Conservation (phyloP, 53 echinoderm and acorn worm genomes). For the Patiria pectinifera region DNA sequence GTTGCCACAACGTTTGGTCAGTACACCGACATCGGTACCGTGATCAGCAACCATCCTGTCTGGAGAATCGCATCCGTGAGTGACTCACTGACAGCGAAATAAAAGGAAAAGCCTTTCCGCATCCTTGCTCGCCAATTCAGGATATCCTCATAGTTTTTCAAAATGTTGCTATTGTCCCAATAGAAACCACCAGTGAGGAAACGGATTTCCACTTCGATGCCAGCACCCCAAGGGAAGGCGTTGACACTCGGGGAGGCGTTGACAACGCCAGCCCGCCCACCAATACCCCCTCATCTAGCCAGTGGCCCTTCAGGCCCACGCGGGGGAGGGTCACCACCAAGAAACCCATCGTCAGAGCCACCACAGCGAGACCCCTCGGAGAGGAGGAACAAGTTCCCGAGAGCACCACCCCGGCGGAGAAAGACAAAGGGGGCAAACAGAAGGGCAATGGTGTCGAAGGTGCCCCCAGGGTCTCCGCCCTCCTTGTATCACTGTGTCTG, state of each 20-base stretch:
- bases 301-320: conserved; percentile 24
- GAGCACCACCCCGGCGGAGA: conserved; percentile 7
- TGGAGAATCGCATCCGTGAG: neutral
- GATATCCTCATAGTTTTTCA: conserved; percentile 16
- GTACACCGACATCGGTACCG: no score
- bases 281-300: neutral
- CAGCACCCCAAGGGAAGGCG: conserved; percentile 7
- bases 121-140: neutral
- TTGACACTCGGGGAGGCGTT: neutral
- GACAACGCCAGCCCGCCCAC: neutral
- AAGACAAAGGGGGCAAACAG: conserved; percentile 7
- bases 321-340: conserved; percentile 8
- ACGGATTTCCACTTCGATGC: conserved; percentile 55
- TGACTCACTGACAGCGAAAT: neutral
- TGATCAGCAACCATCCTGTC: neutral
- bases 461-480: conserved; percentile 3
- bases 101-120: neutral
- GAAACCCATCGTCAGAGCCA: neutral
- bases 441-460: conserved; percentile 24
- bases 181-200: conserved; percentile 39
- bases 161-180: neutral
- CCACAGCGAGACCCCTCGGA: neutral
- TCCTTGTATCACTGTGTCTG: conserved; percentile 16
- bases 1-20: no score
- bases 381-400: neutral